phyloP scores from a whole-genome alignment of 1,140 invertebrate genomes.

The Andrena cerasifolii region DNA sequence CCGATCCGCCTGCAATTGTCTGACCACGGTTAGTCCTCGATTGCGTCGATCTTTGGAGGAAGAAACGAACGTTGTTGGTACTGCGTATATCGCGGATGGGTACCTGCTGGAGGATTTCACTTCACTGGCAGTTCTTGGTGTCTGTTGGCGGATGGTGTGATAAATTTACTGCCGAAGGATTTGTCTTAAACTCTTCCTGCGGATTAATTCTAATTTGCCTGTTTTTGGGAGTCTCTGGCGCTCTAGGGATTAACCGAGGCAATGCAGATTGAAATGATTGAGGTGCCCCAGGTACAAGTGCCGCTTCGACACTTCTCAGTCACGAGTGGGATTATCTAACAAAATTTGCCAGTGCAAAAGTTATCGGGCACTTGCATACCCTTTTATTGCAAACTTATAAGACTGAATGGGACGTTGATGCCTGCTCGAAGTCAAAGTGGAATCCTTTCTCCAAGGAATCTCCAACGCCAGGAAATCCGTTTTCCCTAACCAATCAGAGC shows the following conservation, averaged over 20 bases:
- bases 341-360: conserved; percentile 7
- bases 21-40: conserved; percentile 24
- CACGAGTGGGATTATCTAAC: background rate
- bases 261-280: too few species aligned
- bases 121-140: too few species aligned
- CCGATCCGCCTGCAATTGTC: conserved; percentile 57
- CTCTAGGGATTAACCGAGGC: too few species aligned
- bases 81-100: background rate
- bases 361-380: too few species aligned
- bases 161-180: too few species aligned
- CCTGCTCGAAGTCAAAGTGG: conserved; percentile 27
- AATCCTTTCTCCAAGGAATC: conserved; percentile 46
- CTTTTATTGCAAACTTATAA: background rate
- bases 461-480: conserved; percentile 64
- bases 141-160: too few species aligned
- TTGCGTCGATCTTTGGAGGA: conserved; percentile 18
- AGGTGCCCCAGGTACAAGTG: too few species aligned
- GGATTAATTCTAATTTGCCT: too few species aligned
- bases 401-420: background rate
- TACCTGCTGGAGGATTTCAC: background rate
- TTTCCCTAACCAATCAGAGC: conserved; percentile 49
- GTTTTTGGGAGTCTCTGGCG: too few species aligned
- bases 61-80: background rate
- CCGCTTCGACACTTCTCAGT: too few species aligned
- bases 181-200: too few species aligned